Base-by-base conservation (phyloP, 2,888 invertebrate genomes). In the Exephanes ischioxanthus region DNA sequence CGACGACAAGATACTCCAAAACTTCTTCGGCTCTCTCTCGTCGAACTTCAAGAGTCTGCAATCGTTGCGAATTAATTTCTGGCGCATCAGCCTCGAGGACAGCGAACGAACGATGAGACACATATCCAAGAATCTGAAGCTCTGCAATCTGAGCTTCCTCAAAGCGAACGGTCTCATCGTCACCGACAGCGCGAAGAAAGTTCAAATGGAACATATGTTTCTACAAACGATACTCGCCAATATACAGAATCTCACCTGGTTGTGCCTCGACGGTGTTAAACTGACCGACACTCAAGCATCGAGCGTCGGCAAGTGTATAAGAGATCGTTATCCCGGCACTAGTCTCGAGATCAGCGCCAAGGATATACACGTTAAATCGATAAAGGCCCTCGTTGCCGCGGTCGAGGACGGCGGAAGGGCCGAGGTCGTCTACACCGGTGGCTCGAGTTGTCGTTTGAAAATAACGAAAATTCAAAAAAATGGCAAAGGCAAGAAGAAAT, bases 1-100 rank as follows among this genome's bases (percentile, higher is more conserved):
- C 84, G 94, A 95, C 90, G 95, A 95, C 89, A 95, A 94, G 86
- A 94, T 94, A 63, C 91, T 95, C 45, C 91, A 94, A 37, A 91
- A 93, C 55, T 95, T 95, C 91, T 95, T 95, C 90, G 91, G 92
- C 83, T 94, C 94, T 19, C 90, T 95, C 19, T 93, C 94, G 19
- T 89, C 92, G 7, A 92, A 94, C 87, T 95, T 95, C 89, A 92
- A 94, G 87, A 94, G 92, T 85, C 90, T 94, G 5, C 94, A 94
- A 77, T 93, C 93, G 9, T 87, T 94, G 30, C 90, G 94, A 78
- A 93, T 94, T 48, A 93, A 94, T 81, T 93, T 94, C 87, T 94
- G 94, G 94, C 90, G 93, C 3, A 83, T 94, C 2, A 92, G 90
- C 22, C 84, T 93, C 26, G 92, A 93, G 82, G 93, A 93, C 71